Conservation (phyloP, 2,888 invertebrate species). For the Choristoneura rosaceana region DNA sequence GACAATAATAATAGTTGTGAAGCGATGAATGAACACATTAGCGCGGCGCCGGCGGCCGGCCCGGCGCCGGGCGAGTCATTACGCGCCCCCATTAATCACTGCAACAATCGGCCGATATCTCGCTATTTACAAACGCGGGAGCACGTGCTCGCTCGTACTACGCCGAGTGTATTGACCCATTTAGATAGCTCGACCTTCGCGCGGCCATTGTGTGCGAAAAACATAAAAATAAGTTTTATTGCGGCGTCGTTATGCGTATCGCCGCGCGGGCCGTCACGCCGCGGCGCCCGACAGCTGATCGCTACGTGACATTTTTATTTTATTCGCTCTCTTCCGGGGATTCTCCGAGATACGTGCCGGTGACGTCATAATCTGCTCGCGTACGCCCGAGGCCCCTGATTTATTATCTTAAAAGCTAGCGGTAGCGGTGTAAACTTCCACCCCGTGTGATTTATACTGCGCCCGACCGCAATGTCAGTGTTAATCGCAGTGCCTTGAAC, state of each 20-base stretch:
- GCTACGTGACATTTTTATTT: slow-evolving; percentile 86
- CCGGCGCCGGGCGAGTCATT: slow-evolving; percentile 76
- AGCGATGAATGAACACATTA: slow-evolving; percentile 83
- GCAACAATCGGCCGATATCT: slow-evolving; percentile 86
- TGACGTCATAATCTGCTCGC: slow-evolving; percentile 82
- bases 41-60: slow-evolving; percentile 68
- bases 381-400: slow-evolving; percentile 73
- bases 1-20: slow-evolving; percentile 79
- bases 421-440: slow-evolving; percentile 60
- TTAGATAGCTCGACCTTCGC: slow-evolving; percentile 86
- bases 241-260: slow-evolving; percentile 85
- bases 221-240: slow-evolving; percentile 86
- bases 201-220: slow-evolving; percentile 86
- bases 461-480: slow-evolving; percentile 65
- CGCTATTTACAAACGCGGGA: slow-evolving; percentile 85
- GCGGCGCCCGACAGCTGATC: slow-evolving; percentile 83
- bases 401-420: slow-evolving; percentile 76
- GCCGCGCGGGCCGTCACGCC: slow-evolving; percentile 72
- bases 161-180: slow-evolving; percentile 85
- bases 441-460: slow-evolving; percentile 70
- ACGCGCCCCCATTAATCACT: slow-evolving; percentile 85
- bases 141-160: slow-evolving; percentile 85
- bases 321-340: slow-evolving; percentile 84
- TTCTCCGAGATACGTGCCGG: slow-evolving; percentile 83
- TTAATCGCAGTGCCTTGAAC: slow-evolving; percentile 60